Percentiles rank a stretch among this genome's conserved stretches.
These are phyloP conservation scores for Syndactyla subalaris DNA, from an alignment of 2,797 vertebrate species.

Conservation along the genomic window DNA sequence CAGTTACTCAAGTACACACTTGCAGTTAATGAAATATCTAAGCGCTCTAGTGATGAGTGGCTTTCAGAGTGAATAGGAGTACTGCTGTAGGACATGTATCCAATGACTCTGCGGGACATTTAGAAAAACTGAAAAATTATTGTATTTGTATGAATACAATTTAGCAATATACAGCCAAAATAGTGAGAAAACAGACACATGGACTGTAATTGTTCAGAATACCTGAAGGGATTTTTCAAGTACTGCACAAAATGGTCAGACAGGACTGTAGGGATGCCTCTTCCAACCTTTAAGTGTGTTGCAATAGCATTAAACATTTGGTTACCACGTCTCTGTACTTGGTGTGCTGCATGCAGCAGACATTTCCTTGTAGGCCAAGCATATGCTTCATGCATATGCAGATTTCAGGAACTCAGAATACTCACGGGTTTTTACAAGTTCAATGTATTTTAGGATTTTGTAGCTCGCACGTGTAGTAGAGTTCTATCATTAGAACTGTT, in stretches of 20 bases:
- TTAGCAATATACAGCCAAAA: not conserved
- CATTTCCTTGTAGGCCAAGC: not conserved
- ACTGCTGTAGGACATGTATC: not conserved
- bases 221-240: rapidly evolving
- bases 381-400: not conserved
- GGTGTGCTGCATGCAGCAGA: not conserved
- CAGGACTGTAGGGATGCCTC: not conserved
- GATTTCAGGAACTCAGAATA: slow-evolving; percentile 1
- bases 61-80: not conserved
- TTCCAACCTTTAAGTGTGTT: not conserved
- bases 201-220: not conserved
- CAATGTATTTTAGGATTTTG: slow-evolving; percentile 8
- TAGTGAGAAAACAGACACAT: not conserved
- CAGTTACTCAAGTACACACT: not conserved
- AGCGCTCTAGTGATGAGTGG: not conserved
- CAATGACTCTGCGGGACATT: not conserved
- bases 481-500: not conserved
- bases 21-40: not conserved
- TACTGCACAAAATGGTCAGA: not conserved
- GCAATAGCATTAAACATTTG: rapidly evolving
- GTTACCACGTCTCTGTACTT: not conserved
- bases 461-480: not conserved
- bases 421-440: not conserved
- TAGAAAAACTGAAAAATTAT: not conserved
- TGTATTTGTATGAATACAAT: not conserved